Conservation (phyloP, 1,140 invertebrate species). For the Drosophila trapezifrons region DNA sequence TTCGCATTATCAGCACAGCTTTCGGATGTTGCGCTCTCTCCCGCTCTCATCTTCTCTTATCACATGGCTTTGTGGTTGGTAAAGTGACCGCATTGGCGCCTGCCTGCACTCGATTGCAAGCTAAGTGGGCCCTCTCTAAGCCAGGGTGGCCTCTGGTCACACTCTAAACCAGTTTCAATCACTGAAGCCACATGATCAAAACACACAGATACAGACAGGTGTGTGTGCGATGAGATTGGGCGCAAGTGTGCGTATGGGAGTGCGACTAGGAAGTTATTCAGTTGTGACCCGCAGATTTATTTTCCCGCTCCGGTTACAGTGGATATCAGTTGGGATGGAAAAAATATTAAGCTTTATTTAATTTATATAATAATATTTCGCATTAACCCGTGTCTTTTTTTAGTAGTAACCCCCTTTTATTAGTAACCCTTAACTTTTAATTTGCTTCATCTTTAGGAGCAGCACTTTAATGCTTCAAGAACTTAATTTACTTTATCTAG, state of each 20-base stretch:
- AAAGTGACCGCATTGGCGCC: conserved; percentile 62
- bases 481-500: background rate
- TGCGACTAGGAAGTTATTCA: conserved; percentile 63
- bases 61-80: conserved; percentile 49
- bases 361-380: background rate
- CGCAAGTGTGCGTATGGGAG: conserved; percentile 10
- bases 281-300: conserved; percentile 1
- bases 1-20: conserved; percentile 73
- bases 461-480: background rate
- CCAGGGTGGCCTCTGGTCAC: conserved; percentile 35
- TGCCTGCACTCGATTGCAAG: conserved; percentile 37
- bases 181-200: conserved; percentile 43
- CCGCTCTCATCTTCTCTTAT: conserved; percentile 55
- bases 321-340: background rate
- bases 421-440: no score
- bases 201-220: conserved; percentile 37
- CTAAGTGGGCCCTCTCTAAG: conserved; percentile 13
- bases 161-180: conserved; percentile 65
- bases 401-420: no score
- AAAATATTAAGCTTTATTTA: background rate
- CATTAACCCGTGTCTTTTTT: background rate
- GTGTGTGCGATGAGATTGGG: conserved; percentile 9
- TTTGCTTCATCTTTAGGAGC: no score
- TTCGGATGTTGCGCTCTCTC: conserved; percentile 36
- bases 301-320: conserved; percentile 9